Conservation (phyloP, 2,797 vertebrate genomes). For the Allobates femoralis region DNA sequence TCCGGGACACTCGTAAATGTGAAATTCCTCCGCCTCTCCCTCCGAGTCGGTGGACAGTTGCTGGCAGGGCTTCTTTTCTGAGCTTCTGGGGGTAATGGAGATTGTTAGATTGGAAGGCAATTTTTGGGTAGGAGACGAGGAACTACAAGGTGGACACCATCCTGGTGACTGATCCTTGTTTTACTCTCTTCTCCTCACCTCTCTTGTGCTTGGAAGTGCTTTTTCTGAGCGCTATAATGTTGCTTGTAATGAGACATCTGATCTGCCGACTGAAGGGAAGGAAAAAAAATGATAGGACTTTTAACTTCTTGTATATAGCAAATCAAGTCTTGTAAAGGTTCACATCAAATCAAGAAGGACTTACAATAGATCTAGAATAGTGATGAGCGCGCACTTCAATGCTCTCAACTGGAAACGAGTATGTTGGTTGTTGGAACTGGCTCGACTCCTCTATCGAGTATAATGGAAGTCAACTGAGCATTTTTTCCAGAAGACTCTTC, state of each 20-base stretch:
- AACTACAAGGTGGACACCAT: not conserved
- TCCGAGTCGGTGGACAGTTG: slow-evolving; percentile 65
- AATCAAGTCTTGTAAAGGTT: too few species aligned
- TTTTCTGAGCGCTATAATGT: slow-evolving; percentile 65
- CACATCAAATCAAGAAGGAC: too few species aligned
- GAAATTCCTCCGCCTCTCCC: slow-evolving; percentile 62
- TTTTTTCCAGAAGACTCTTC: too few species aligned
- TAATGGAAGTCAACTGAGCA: too few species aligned
- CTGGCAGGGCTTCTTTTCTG: slow-evolving; percentile 37
- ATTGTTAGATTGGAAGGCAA: not conserved
- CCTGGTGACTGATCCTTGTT: not conserved
- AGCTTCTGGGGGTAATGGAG: not conserved
- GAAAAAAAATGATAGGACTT: not conserved
- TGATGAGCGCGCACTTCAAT: too few species aligned
- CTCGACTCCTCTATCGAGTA: too few species aligned
- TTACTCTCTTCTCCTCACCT: slow-evolving; percentile 58
- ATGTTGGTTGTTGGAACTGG: too few species aligned
- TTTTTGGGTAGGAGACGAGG: too few species aligned
- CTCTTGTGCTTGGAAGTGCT: slow-evolving; percentile 60
- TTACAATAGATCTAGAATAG: too few species aligned
- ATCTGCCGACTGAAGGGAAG: slow-evolving; percentile 52
- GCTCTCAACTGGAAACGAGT: too few species aligned
- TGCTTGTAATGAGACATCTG: slow-evolving; percentile 60
- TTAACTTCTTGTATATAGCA: too few species aligned
- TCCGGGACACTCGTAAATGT: slow-evolving; percentile 66